A percentile compares a stretch with the other conserved stretches of the same genome.
phyloP scores from a whole-genome alignment of 2,888 invertebrate genomes.

The Schizaphis graminum region DNA sequence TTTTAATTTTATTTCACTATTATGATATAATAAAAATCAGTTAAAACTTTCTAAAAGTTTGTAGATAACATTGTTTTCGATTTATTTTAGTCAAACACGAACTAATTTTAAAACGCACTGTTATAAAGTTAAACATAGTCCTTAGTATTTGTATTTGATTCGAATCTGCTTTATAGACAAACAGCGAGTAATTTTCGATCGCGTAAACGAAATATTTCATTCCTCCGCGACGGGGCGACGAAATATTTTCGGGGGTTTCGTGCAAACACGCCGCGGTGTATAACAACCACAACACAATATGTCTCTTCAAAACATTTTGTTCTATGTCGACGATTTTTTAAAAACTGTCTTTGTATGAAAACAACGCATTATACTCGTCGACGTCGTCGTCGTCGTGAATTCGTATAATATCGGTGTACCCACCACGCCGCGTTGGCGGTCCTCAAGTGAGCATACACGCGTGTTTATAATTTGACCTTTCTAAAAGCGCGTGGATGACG shows the following conservation, averaged over 20 bases:
- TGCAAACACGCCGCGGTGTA: background rate
- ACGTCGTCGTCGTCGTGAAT: background rate
- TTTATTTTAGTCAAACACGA: background rate
- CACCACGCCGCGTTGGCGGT: background rate
- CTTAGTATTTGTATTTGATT: background rate
- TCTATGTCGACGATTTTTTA: background rate
- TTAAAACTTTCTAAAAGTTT: background rate
- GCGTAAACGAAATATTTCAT: background rate
- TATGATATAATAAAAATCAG: background rate
- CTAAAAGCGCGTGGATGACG: background rate
- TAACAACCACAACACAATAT: background rate
- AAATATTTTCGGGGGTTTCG: background rate
- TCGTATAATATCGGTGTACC: background rate
- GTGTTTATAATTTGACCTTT: constrained; percentile 9
- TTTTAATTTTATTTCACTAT: background rate
- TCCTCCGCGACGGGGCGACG: background rate
- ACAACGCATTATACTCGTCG: background rate
- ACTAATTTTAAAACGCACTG: background rate
- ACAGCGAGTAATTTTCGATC: background rate
- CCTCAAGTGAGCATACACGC: background rate
- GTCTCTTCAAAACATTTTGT: background rate
- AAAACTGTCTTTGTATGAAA: background rate
- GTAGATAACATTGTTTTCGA: background rate
- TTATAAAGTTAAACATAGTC: background rate
- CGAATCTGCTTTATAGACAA: background rate